These are phyloP conservation scores for Lineus longissimus DNA, from an alignment of 1,140 invertebrate genomes.

Conservation along the genomic window DNA sequence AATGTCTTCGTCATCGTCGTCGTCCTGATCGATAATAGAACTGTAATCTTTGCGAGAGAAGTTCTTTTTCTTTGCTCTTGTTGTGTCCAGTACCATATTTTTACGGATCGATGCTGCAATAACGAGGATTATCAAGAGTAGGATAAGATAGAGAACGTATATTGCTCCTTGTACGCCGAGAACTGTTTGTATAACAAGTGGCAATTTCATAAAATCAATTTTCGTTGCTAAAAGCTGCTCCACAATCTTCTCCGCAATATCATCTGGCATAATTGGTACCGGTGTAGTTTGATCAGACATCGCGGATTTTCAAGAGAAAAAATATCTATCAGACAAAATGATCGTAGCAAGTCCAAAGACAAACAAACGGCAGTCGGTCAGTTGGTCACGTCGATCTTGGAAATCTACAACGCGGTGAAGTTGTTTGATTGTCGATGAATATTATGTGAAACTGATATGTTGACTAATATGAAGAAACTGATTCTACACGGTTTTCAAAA, in stretches of 20 bases:
- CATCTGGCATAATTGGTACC: not conserved
- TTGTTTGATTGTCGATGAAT: not conserved
- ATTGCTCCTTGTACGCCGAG: conserved; percentile 1
- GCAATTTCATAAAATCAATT: conserved; percentile 1
- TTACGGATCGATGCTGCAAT: conserved; percentile 1
- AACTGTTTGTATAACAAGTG: conserved; percentile 2
- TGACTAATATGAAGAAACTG: conserved; percentile 6
- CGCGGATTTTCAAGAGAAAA: not conserved
- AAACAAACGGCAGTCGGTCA: not conserved
- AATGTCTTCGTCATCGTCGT: conserved; percentile 5
- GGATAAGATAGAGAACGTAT: conserved; percentile 3
- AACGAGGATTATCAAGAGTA: not conserved
- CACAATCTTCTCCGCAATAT: not conserved
- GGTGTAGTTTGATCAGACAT: not conserved
- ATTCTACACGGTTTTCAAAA: conserved; percentile 8
- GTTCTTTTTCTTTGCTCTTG: not conserved
- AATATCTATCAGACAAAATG: not conserved
- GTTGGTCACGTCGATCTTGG: no score
- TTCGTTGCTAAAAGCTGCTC: not conserved
- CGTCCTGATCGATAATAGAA: conserved; percentile 3
- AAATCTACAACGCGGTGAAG: not conserved
- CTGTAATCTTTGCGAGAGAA: conserved; percentile 5
- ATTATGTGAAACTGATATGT: not conserved
- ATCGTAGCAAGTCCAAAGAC: not conserved
- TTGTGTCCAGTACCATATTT: not conserved